These are phyloP conservation scores for Tachina lurida DNA, from an alignment of 2,888 invertebrate genomes.

Conservation along the genomic window DNA sequence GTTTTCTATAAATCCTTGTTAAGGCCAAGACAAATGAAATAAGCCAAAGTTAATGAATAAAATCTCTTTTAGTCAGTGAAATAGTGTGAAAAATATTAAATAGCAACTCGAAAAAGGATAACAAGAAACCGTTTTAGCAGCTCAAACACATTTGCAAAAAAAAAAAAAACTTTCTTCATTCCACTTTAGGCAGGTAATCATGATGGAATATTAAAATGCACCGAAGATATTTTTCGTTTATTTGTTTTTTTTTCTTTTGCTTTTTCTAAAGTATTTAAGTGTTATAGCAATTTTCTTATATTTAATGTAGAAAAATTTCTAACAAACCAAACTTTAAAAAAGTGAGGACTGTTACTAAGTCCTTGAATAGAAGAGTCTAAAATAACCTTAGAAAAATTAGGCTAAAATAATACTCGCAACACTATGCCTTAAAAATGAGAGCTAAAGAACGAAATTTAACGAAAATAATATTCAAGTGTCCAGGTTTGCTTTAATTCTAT, in stretches of 20 bases:
- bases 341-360: too few species aligned
- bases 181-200: conserved; percentile 61
- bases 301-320: background rate
- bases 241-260: background rate
- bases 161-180: conserved; percentile 16
- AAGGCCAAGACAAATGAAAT: conserved; percentile 71
- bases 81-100: conserved; percentile 71
- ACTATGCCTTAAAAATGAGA: too few species aligned
- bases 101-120: conserved; percentile 22
- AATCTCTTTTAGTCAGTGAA: conserved; percentile 67
- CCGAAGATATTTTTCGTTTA: background rate
- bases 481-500: too few species aligned
- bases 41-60: conserved; percentile 72
- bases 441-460: too few species aligned
- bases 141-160: conserved; percentile 3
- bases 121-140: conserved; percentile 19
- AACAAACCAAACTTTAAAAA: too few species aligned
- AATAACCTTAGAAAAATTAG: too few species aligned
- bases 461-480: too few species aligned
- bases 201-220: conserved; percentile 58
- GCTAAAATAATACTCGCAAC: too few species aligned
- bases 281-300: conserved; percentile 1
- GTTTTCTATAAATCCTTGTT: conserved; percentile 69
- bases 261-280: background rate
- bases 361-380: too few species aligned